Percentiles rank a stretch among this genome's conserved stretches.
phyloP scores from a whole-genome alignment of 2,888 invertebrate genomes.

The Melolontha melolontha region DNA sequence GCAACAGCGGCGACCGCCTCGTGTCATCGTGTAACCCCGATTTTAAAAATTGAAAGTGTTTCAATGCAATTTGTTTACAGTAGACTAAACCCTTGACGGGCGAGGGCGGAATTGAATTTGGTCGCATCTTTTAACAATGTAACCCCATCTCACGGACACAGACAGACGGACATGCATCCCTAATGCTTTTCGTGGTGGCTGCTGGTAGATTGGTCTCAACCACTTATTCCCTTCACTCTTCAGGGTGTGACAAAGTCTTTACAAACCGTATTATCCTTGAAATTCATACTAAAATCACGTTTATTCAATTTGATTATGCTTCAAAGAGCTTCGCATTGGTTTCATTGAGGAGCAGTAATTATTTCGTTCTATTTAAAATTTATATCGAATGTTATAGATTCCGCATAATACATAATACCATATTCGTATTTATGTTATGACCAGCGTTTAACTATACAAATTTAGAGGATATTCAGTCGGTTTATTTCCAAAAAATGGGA shows the following conservation, averaged over 20 bases:
- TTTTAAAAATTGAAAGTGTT: constrained; percentile 65
- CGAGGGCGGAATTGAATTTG: constrained; percentile 63
- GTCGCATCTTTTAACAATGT: constrained; percentile 61
- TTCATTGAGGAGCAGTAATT: too few species aligned
- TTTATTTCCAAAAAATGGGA: too few species aligned
- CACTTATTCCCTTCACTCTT: constrained; percentile 19
- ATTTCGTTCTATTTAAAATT: too few species aligned
- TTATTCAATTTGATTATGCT: too few species aligned
- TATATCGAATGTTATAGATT: too few species aligned
- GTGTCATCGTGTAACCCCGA: constrained; percentile 56
- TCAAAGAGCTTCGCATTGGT: too few species aligned
- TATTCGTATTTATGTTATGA: too few species aligned
- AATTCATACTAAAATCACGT: constrained; percentile 32
- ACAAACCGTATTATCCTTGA: constrained; percentile 20
- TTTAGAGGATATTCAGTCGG: too few species aligned
- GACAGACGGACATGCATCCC: constrained; percentile 58
- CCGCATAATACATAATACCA: too few species aligned
- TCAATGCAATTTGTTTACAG: constrained; percentile 66
- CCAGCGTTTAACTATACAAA: too few species aligned
- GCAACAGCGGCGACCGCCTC: constrained; percentile 48
- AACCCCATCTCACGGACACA: constrained; percentile 58
- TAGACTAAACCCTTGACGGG: constrained; percentile 61
- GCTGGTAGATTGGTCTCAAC: constrained; percentile 47
- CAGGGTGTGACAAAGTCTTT: constrained; percentile 8
- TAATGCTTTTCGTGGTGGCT: constrained; percentile 54